Evolutionary conservation across 2,888 invertebrate genomes (phyloP), one percentile per base, ranked within the genome.

Genomic region (Sialis fuliginosa): DNA sequence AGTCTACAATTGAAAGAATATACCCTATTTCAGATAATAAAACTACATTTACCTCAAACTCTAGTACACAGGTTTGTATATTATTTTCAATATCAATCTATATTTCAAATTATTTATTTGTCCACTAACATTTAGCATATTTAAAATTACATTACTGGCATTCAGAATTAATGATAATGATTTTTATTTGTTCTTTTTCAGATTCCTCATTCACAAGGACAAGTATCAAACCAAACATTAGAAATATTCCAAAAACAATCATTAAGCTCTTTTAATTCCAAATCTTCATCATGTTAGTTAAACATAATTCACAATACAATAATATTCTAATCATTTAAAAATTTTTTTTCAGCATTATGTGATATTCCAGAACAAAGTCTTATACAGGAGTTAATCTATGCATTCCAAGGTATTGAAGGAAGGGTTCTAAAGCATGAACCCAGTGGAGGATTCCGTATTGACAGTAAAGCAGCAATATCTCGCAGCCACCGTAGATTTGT

Each of bases 391-490:
- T 74, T 90, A 8, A 76, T 95, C 44, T 83, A 85, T 57, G 79
- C 83, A 1, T 83, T 93, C 52, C 89, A 91, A 60, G 95, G 95
- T 4, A 86, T 95, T 49, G 82, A 86, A 56, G 82, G 89, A 13
- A 80, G 79, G 55, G 72, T 79, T 56, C 66, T 87, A 22, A 77
- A 76, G 52, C 74, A 78, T 55, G 79, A 83, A 60, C 66, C 74
- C 1, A 70, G 72, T 50, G 75, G 75, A 41, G 77, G 75, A 12
- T 79, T 78, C 54, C 72, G 72, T 54, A 62, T 81, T 39, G 77
- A 78, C 56, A 65, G 71, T 1, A 71, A 70, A 55, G 62, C 66
- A 2, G 68, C 67, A 43, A 62, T 74, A 45, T 67, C 68, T 49
- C 60, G 75, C 55, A 72, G 77, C 52, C 72, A 81, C 59, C 68